Evolutionary conservation across 2,113 vertebrate species (phyloP).

Genomic region (Noctilio leporinus): DNA sequence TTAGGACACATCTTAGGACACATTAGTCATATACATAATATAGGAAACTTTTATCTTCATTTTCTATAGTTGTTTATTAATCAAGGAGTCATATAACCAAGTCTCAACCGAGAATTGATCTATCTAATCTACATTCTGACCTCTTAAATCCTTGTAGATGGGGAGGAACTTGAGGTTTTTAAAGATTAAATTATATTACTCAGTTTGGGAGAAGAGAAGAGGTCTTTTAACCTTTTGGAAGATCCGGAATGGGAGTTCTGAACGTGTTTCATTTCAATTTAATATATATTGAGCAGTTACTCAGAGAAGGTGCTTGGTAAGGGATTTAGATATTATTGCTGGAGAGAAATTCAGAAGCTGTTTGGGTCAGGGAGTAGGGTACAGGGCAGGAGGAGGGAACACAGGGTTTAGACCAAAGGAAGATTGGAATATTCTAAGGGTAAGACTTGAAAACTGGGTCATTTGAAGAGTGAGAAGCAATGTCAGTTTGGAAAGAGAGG

Average conservation of each 20-base stretch:
- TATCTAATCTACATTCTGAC: neutral
- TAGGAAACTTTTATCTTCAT: neutral
- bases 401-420: neutral
- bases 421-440: neutral
- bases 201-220: neutral
- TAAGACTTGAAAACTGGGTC: neutral
- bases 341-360: neutral
- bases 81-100: neutral
- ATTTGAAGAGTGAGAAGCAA: neutral
- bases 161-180: neutral
- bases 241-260: neutral
- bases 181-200: constrained; percentile 1
- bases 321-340: neutral
- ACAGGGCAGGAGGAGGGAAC: neutral
- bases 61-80: neutral
- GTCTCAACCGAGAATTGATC: neutral
- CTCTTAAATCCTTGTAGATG: neutral
- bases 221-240: neutral
- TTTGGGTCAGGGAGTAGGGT: neutral
- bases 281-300: neutral
- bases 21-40: neutral
- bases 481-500: neutral
- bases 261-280: constrained; percentile 20
- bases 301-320: neutral
- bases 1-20: neutral